Conservation (phyloP, 1,140 invertebrate species). For the Zaprionus lachaisei region DNA sequence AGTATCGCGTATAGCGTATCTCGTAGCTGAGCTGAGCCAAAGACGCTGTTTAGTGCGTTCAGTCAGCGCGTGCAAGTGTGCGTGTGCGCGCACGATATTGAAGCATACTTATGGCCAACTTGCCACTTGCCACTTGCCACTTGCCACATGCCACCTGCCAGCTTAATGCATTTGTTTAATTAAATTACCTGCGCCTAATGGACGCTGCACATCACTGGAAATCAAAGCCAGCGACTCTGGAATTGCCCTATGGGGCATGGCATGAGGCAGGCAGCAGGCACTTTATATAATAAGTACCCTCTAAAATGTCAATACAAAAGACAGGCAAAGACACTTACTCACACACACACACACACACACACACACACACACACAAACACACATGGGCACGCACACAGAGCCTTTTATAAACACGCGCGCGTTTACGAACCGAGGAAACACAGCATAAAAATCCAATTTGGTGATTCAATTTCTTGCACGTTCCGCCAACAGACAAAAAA, state of each 20-base stretch:
- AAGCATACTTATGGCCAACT: conserved; percentile 65
- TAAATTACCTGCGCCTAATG: conserved; percentile 45
- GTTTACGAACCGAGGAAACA: conserved; percentile 52
- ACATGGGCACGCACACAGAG: conserved; percentile 18
- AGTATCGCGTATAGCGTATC: conserved; percentile 7
- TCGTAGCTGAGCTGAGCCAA: conserved; percentile 39
- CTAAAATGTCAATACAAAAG: conserved; percentile 32
- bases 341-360: conserved; percentile 16
- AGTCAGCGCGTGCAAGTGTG: conserved; percentile 11
- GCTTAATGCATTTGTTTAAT: conserved; percentile 64
- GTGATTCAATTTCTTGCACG: conserved; percentile 29
- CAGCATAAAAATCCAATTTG: conserved; percentile 51
- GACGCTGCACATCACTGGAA: conserved; percentile 14
- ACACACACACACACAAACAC: not conserved
- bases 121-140: conserved; percentile 1
- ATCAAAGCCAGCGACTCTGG: conserved; percentile 42
- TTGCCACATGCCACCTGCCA: not conserved
- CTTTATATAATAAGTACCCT: conserved; percentile 76
- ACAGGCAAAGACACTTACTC: conserved; percentile 42
- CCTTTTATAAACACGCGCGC: conserved; percentile 62
- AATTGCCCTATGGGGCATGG: conserved; percentile 41
- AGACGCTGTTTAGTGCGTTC: conserved; percentile 20
- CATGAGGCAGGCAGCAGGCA: conserved; percentile 18
- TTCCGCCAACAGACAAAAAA: conserved; percentile 27
- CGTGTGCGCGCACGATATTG: conserved; percentile 43